phyloP scores from a whole-genome alignment of 2,113 vertebrate genomes.

The Phasianus colchicus region DNA sequence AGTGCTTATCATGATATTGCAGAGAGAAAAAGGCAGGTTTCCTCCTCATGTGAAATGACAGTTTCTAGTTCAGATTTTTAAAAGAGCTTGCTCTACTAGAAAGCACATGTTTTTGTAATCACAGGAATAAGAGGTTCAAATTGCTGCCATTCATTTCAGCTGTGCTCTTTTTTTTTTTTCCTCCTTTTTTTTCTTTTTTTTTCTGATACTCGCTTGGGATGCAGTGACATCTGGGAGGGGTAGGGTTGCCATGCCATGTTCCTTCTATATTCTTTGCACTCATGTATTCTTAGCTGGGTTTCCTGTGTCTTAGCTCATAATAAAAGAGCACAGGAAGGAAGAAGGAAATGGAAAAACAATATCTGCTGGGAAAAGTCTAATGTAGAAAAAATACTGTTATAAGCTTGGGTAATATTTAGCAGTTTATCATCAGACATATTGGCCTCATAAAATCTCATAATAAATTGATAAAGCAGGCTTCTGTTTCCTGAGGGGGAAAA shows the following conservation, averaged over 20 bases:
- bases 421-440: neutral
- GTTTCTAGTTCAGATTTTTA: neutral
- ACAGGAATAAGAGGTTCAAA: neutral
- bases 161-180: neutral
- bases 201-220: neutral
- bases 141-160: neutral
- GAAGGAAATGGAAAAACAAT: neutral
- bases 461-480: neutral
- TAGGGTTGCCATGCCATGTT: neutral
- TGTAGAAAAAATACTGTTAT: neutral
- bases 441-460: neutral
- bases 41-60: neutral
- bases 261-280: neutral
- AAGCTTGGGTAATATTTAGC: neutral
- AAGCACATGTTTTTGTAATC: neutral
- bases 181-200: neutral
- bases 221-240: neutral
- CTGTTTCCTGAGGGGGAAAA: neutral
- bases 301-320: neutral
- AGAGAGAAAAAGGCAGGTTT: neutral
- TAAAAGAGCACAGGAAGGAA: neutral
- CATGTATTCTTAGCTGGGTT: neutral
- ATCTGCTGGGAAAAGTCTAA: neutral
- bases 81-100: neutral
- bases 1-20: fast-evolving